A percentile compares a stretch with the other conserved stretches of the same genome.
Evolutionary conservation across 2,797 vertebrate species (phyloP).

Genomic region (Epinephelus malabaricus): DNA sequence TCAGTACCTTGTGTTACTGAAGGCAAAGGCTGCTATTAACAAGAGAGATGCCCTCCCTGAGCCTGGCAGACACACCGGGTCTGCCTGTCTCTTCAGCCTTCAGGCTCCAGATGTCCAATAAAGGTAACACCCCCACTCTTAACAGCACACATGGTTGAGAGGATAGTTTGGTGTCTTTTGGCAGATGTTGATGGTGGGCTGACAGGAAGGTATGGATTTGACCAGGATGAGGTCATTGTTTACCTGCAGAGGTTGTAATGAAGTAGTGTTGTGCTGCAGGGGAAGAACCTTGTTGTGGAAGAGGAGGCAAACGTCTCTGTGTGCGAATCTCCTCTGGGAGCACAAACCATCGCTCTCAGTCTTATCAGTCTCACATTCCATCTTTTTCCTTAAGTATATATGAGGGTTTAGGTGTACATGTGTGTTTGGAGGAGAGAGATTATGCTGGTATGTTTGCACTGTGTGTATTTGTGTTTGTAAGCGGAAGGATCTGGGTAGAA

Average conservation of each 20-base stretch:
- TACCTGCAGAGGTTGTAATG: constrained; percentile 74
- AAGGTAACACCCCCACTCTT: constrained; percentile 68
- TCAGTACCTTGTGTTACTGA: constrained; percentile 73
- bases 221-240: constrained; percentile 75
- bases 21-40: constrained; percentile 81
- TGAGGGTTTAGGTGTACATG: constrained; percentile 12
- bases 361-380: constrained; percentile 30
- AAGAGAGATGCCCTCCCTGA: constrained; percentile 69
- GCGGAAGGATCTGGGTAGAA: constrained; percentile 47
- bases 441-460: constrained; percentile 9
- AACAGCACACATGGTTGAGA: constrained; percentile 53
- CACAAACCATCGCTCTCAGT: constrained; percentile 18
- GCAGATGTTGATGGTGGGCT: constrained; percentile 71
- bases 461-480: constrained; percentile 48
- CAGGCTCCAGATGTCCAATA: constrained; percentile 72
- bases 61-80: constrained; percentile 57
- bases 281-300: constrained; percentile 24
- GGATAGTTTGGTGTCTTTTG: constrained; percentile 72
- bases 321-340: constrained; percentile 9
- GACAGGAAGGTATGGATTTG: constrained; percentile 76
- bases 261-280: constrained; percentile 55
- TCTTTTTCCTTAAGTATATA: constrained; percentile 17
- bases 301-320: constrained; percentile 28
- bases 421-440: constrained; percentile 26
- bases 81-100: constrained; percentile 74